Evolutionary conservation across 1,140 invertebrate genomes (phyloP), one percentile per base, ranked within the genome.

Genomic region (Ips typographus): DNA sequence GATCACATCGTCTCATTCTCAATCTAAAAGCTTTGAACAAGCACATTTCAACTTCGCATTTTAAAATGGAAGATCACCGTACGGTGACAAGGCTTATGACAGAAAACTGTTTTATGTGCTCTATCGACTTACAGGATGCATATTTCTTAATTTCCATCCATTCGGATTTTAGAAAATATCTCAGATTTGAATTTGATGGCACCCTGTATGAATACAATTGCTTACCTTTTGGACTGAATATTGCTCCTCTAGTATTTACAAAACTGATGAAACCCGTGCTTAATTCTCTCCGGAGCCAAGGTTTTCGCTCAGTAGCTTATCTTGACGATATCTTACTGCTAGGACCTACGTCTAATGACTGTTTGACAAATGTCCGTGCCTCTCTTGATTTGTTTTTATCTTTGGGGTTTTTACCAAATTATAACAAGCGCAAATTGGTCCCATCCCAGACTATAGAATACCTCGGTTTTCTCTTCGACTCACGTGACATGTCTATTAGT

Each of bases 41-140:
- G 22, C 40, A 6, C 39, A 22, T 58, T 40, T 6, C 6, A 39
- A 58, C 4, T 41, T 5, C 38, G 6, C 22, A 58, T 36, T 58
- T 40, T 58, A 58, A 58, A 38, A 6, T 38, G 22, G 39, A 58
- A 41, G 56, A 40, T 62, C 8, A 63, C 38, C 49, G 59, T 36
- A 63, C 58, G 22, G 67, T 44, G 3, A 22, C 40, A 22, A 69
- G 58, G 40, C 37, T 75, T 59, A 70, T 78, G n/a, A 59, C 62
- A 5, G 43, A n/a, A 47, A 63, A 40, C 6, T 58, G 36, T 58
- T 58, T 1, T 40, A 40, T 58, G 56, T 36, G 36, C 3, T 39
- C 40, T 40, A 53, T 53, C 4, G 51, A 53, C 22, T 36, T 53
- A 36, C 22, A 53, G 1, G 39, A 39, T 7, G 39, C 56, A 58